Evolutionary conservation across 2,888 invertebrate genomes (phyloP).

Genomic region (Heteromyza rotundicornis): DNA sequence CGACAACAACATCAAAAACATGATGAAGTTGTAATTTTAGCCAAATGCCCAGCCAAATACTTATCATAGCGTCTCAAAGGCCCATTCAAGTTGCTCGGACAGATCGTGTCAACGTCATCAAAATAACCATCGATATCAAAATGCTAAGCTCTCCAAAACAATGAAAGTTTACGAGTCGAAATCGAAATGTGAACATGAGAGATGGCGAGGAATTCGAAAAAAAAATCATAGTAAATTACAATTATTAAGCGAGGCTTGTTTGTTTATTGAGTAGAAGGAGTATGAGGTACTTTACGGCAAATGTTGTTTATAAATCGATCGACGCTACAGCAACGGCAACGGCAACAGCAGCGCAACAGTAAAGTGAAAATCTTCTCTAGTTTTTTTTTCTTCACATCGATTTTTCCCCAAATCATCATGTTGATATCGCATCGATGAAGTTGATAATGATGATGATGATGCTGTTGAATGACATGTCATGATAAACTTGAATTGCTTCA

Average conservation of each 20-base stretch:
- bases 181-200: neutral
- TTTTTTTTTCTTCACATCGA: neutral
- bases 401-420: neutral
- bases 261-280: slow-evolving; percentile 50
- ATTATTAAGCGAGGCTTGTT: slow-evolving; percentile 50
- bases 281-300: neutral
- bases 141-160: neutral
- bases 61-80: neutral
- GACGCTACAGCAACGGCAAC: neutral
- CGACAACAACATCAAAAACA: too few species aligned
- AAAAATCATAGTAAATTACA: slow-evolving; percentile 51
- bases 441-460: slow-evolving; percentile 12
- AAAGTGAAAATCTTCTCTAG: neutral
- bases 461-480: slow-evolving; percentile 14
- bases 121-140: slow-evolving; percentile 46
- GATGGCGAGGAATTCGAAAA: too few species aligned
- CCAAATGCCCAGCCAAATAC: too few species aligned
- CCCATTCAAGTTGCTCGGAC: slow-evolving; percentile 23
- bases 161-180: neutral
- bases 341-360: neutral
- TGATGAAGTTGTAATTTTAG: too few species aligned
- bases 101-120: slow-evolving; percentile 54
- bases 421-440: neutral
- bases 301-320: neutral
- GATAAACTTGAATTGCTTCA: neutral